phyloP scores from a whole-genome alignment of 1,140 invertebrate species.

The Zaprionus africanus region DNA sequence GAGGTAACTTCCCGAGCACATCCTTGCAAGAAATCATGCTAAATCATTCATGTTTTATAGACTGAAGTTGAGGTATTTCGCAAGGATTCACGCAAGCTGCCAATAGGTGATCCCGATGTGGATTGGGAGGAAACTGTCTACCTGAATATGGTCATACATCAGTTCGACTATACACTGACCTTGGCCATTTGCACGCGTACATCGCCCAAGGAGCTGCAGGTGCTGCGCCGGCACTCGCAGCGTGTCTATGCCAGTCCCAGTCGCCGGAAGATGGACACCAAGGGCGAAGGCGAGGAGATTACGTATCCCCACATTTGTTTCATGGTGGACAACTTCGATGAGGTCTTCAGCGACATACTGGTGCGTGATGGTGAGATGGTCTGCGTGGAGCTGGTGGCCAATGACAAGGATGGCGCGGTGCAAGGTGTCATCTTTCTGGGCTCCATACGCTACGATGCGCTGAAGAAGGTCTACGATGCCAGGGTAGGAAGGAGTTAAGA shows the following conservation, averaged over 20 bases:
- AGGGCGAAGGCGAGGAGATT: slow-evolving; percentile 99
- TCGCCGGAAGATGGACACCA: slow-evolving; percentile 97
- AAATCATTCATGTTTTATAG: slow-evolving; percentile 80
- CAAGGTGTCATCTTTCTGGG: slow-evolving; percentile 98
- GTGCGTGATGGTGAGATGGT: slow-evolving; percentile 99
- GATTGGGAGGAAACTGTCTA: slow-evolving; percentile 99
- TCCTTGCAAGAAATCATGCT: background rate
- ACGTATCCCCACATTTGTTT: slow-evolving; percentile 99
- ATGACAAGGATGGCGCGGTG: slow-evolving; percentile 92
- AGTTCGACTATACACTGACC: slow-evolving; percentile 98
- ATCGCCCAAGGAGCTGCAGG: slow-evolving; percentile 97
- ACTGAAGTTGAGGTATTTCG: slow-evolving; percentile 98
- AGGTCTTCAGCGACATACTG: slow-evolving; percentile 96
- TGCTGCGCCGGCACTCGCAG: slow-evolving; percentile 96
- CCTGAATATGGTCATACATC: slow-evolving; percentile 98
- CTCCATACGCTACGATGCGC: slow-evolving; percentile 97
- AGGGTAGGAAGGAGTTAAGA: slow-evolving; percentile 87
- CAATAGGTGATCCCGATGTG: slow-evolving; percentile 96
- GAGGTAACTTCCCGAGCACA: slow-evolving; percentile 87
- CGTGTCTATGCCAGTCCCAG: slow-evolving; percentile 98
- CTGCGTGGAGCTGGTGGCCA: slow-evolving; percentile 97
- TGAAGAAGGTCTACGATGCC: slow-evolving; percentile 98
- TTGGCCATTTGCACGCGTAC: slow-evolving; percentile 98
- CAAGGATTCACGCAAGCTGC: slow-evolving; percentile 97
- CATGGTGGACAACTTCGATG: slow-evolving; percentile 99